A percentile compares a stretch with the other conserved stretches of the same genome.
phyloP scores from a whole-genome alignment of 2,888 invertebrate genomes.

The Cantharis lateralis region DNA sequence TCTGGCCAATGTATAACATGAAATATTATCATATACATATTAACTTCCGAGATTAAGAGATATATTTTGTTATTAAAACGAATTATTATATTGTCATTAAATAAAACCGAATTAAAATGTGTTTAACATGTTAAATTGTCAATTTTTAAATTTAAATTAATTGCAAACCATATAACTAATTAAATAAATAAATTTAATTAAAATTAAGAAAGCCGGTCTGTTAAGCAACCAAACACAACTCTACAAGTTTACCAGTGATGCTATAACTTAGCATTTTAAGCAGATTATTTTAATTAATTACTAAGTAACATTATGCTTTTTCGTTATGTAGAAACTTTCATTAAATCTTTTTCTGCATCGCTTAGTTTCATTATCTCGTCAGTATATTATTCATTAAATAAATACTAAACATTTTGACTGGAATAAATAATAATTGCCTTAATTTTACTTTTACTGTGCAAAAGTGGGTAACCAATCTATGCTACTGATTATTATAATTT shows the following conservation, averaged over 20 bases:
- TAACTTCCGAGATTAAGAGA: too few relatives aligned
- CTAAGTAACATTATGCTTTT: background rate
- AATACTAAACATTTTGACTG: background rate
- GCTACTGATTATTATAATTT: background rate
- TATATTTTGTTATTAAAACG: too few relatives aligned
- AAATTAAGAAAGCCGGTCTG: background rate
- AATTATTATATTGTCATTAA: too few relatives aligned
- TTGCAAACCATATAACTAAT: background rate
- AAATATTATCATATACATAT: too few relatives aligned
- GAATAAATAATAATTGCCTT: background rate
- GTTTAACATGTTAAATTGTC: background rate
- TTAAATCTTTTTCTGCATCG: background rate
- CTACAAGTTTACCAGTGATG: background rate
- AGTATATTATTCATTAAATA: background rate
- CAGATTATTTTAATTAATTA: background rate
- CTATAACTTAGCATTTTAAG: background rate
- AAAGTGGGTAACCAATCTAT: background rate
- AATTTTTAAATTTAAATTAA: background rate
- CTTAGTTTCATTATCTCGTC: background rate
- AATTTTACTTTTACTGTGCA: background rate
- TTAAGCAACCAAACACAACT: background rate
- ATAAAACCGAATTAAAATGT: too few relatives aligned
- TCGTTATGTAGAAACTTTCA: background rate
- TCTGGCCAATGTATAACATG: too few relatives aligned
- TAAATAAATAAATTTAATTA: background rate